Evolutionary conservation across 2,113 vertebrate genomes (phyloP).

Genomic region (Rhea americana): DNA sequence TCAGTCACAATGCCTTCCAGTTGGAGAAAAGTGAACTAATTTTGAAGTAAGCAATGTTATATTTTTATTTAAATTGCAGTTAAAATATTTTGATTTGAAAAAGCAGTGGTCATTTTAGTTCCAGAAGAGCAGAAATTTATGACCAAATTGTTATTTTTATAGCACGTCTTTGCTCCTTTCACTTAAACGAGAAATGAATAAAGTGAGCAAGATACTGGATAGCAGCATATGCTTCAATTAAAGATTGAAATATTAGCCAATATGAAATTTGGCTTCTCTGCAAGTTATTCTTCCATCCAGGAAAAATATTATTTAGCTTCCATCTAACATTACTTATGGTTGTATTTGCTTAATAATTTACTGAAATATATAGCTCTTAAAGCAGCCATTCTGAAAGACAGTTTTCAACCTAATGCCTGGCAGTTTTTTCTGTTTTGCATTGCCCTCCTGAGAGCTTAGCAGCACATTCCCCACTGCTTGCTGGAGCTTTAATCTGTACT

Average conservation of each 20-base stretch:
- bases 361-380: neutral
- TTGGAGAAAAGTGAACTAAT: neutral
- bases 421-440: neutral
- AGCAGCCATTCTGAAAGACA: neutral
- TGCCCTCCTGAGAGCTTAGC: neutral
- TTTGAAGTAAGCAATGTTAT: neutral
- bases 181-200: neutral
- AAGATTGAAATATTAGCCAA: neutral
- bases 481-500: slow-evolving; percentile 40
- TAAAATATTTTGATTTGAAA: slow-evolving; percentile 3
- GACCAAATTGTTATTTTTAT: neutral
- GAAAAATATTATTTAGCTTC: neutral
- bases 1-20: neutral
- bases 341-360: neutral
- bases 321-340: neutral
- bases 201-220: neutral
- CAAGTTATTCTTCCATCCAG: neutral
- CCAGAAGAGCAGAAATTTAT: neutral
- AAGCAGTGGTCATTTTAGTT: neutral
- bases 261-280: neutral
- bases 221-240: neutral
- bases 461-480: neutral
- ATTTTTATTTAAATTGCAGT: neutral
- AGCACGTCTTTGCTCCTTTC: neutral
- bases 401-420: neutral